Evolutionary conservation across 2,888 invertebrate species (phyloP), one percentile per base, ranked within the genome.

Genomic region (Thereva nobilitata): DNA sequence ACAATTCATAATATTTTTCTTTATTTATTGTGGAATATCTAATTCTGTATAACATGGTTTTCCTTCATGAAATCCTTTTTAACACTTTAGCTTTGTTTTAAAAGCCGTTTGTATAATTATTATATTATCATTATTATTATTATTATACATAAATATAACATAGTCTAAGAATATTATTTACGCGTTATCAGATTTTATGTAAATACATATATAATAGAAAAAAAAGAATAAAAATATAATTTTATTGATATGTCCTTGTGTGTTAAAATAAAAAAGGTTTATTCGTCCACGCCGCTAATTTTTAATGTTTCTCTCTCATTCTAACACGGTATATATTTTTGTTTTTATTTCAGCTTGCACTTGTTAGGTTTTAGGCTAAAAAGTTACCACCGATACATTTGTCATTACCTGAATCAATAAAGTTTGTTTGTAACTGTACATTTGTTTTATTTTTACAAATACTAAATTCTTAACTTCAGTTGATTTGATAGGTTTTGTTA

Each of bases 311-410:
- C 45, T 35, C 47, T 35, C 38, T 41, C 12, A 5, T 10, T 12
- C n/a, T 37, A 10, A 35, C 37, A 53, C 7, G 38, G 8, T 53
- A 40, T 53, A 10, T 9, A 52, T 34, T 6, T 34, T 53, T 53
- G 38, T 23, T n/a, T 38, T 53, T 38, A 37, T 59, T 47, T n/a
- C 59, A 47, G 59, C 47, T 47, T 12, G 47, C 47, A 59, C 47
- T 23, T 59, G 38, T 59, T 59, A 59, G 59, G 59, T 59, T 45
- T 37, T 59, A 59, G 59, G 47, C 59, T 59, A 59, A 59, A 59
- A 59, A 59, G 59, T 59, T 59, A 59, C 59, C 59, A 59, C 59
- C 59, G 59, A 59, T 59, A 59, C 59, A 47, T 59, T 59, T 59
- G 59, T 59, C 59, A 59, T 37, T 47, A 59, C 47, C 59, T 59